Base-by-base conservation (phyloP, 2,113 vertebrate species). In the Phylloscopus trochiloides region DNA sequence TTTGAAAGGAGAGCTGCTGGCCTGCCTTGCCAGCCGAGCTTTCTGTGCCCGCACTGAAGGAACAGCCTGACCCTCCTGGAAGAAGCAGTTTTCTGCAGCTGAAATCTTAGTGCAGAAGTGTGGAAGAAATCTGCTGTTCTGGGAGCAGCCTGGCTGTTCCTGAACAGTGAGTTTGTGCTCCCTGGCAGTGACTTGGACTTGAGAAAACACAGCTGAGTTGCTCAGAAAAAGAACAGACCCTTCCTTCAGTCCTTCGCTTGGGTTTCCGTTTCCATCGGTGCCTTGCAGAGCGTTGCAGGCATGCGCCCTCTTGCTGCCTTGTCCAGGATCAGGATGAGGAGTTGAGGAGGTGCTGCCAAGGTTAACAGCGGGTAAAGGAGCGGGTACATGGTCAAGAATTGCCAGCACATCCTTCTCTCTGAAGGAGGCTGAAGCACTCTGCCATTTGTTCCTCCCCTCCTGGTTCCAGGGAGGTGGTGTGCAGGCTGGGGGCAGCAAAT, bases 401-500 rank as follows among this genome's bases (percentile, higher is more conserved):
- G 66, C 54, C 73, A 18, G 52, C 19, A 17, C 24, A 52, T 57
- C 25, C 47, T 51, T 63, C 40, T 47, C 17, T 45, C 29, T 70
- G 29, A 31, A 54, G 55, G 55, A 81, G 65, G 34, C 80, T 81
- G 86, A 40, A 54, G 54, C 32, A 5, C 34, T 61, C 29, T 10
- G 74, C n/a, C 66, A 26, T 47, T 72, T 28, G 4, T 89, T 71
- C 51, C 76, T 73, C 58, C 67, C 62, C 50, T 86, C 32, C 83
- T 42, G 54, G 58, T 88, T 77, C 75, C 0, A 17, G 34, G 75
- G 67, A 62, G 57, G 54, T 9, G 22, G 4, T 29, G 45, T 59
- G 40, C 75, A 7, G 83, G 67, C 86, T 94, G 89, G 67, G 90
- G 71, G 73, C 89, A 83, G 91, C 62, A 48, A 59, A 68, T 14